These are phyloP conservation scores for Bostrychus sinensis DNA, from an alignment of 2,113 vertebrate genomes.

Conservation along the genomic window DNA sequence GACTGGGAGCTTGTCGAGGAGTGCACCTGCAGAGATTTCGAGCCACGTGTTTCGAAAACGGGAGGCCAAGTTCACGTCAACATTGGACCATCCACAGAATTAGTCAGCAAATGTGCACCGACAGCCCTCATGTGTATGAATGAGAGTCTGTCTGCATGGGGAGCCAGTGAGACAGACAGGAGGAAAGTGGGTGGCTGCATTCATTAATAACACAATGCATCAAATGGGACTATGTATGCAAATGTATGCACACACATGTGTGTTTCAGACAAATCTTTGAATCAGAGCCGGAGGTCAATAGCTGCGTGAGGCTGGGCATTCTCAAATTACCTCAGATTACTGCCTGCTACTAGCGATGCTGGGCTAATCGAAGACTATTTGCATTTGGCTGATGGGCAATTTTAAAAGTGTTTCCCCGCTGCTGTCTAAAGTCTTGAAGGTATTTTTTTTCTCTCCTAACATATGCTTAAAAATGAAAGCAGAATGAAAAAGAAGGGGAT, in stretches of 20 bases:
- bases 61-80: constrained; percentile 38
- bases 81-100: constrained; percentile 54
- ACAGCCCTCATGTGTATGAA: constrained; percentile 56
- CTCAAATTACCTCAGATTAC: constrained; percentile 62
- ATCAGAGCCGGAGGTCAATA: constrained; percentile 50
- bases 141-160: constrained; percentile 49
- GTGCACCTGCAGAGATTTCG: constrained; percentile 21
- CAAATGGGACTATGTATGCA: constrained; percentile 36
- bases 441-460: constrained; percentile 4
- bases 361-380: constrained; percentile 70
- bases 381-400: constrained; percentile 70
- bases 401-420: constrained; percentile 58
- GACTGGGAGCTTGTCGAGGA: constrained; percentile 9
- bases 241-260: constrained; percentile 28
- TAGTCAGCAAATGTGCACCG: constrained; percentile 59
- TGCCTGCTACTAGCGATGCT: constrained; percentile 52
- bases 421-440: constrained; percentile 24
- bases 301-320: constrained; percentile 35
- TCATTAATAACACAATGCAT: constrained; percentile 46
- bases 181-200: constrained; percentile 36
- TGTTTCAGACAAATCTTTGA: constrained; percentile 53
- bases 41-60: constrained; percentile 13
- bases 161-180: constrained; percentile 30
- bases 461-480: constrained; percentile 30
- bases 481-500: constrained; percentile 25